These are phyloP conservation scores for Diarsia dahlii DNA, from an alignment of 2,888 invertebrate genomes.

Conservation along the genomic window DNA sequence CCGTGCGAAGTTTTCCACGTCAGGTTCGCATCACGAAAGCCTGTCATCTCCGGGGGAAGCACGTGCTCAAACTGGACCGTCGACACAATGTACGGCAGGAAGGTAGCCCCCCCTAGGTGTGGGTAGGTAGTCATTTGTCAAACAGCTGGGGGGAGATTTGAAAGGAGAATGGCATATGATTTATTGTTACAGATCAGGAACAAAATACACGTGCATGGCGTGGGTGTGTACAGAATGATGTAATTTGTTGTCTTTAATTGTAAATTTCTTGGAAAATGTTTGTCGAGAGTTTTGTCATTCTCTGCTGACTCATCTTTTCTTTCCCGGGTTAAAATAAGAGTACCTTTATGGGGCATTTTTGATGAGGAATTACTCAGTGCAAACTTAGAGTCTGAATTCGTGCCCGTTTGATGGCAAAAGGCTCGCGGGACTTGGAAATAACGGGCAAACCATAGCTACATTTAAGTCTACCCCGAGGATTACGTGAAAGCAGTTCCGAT, in stretches of 20 bases:
- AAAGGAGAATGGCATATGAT: background rate
- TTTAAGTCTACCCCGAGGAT: too few species aligned
- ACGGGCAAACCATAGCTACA: too few species aligned
- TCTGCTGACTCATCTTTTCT: background rate
- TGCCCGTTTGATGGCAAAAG: background rate
- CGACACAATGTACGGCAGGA: constrained; percentile 24
- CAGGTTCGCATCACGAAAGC: constrained; percentile 27
- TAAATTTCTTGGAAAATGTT: background rate
- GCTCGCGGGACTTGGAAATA: too few species aligned
- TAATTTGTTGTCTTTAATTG: background rate
- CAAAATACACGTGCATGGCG: background rate
- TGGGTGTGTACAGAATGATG: background rate
- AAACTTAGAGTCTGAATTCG: background rate
- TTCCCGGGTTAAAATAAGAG: background rate
- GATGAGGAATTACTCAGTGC: background rate
- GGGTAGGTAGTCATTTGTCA: constrained; percentile 26
- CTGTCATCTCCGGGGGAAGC: constrained; percentile 54
- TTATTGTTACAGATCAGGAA: background rate
- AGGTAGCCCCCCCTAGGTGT: background rate
- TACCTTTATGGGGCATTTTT: background rate
- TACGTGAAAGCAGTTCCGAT: background rate
- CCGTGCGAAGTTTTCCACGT: constrained; percentile 28
- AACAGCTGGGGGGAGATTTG: constrained; percentile 10
- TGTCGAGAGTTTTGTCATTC: background rate
- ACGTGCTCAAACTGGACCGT: constrained; percentile 40